phyloP scores from a whole-genome alignment of 2,888 invertebrate genomes.

The Baronia brevicornis region DNA sequence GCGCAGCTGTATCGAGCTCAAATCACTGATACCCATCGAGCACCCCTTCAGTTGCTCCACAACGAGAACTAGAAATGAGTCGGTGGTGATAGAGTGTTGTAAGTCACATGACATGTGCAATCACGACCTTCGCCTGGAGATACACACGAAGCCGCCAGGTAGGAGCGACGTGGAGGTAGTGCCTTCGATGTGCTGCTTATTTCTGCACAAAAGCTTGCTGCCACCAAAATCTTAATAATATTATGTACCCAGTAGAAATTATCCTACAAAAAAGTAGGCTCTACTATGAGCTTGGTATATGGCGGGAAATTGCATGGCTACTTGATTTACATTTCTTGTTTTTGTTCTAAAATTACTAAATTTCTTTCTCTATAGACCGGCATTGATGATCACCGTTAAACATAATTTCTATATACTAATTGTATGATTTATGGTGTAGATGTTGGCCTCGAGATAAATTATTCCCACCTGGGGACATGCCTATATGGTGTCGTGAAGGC shows the following conservation, averaged over 20 bases:
- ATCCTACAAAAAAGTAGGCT: slow-evolving; percentile 17
- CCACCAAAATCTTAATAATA: slow-evolving; percentile 18
- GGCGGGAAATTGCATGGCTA: slow-evolving; percentile 63
- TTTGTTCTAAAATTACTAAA: slow-evolving; percentile 55
- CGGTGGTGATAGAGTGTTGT: slow-evolving; percentile 89
- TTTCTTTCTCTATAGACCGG: slow-evolving; percentile 60
- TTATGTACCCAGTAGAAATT: slow-evolving; percentile 15
- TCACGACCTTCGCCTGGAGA: slow-evolving; percentile 79
- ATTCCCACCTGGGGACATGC: slow-evolving; percentile 77
- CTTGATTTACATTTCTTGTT: slow-evolving; percentile 33
- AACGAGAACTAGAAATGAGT: slow-evolving; percentile 83
- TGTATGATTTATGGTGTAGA: slow-evolving; percentile 66
- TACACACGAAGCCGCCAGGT: slow-evolving; percentile 81
- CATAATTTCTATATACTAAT: slow-evolving; percentile 34
- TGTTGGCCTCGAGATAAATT: slow-evolving; percentile 75
- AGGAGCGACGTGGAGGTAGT: slow-evolving; percentile 57
- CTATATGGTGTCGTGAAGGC: slow-evolving; percentile 76
- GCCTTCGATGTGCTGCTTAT: slow-evolving; percentile 44
- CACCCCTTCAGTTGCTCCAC: slow-evolving; percentile 89
- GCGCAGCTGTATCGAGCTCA: slow-evolving; percentile 86
- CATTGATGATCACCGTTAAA: slow-evolving; percentile 63
- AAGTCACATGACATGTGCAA: slow-evolving; percentile 85
- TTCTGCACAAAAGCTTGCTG: slow-evolving; percentile 32
- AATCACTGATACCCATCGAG: slow-evolving; percentile 84
- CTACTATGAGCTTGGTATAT: slow-evolving; percentile 41